Evolutionary conservation across 2,797 vertebrate genomes (phyloP).

Genomic region (Melanitta fusca): DNA sequence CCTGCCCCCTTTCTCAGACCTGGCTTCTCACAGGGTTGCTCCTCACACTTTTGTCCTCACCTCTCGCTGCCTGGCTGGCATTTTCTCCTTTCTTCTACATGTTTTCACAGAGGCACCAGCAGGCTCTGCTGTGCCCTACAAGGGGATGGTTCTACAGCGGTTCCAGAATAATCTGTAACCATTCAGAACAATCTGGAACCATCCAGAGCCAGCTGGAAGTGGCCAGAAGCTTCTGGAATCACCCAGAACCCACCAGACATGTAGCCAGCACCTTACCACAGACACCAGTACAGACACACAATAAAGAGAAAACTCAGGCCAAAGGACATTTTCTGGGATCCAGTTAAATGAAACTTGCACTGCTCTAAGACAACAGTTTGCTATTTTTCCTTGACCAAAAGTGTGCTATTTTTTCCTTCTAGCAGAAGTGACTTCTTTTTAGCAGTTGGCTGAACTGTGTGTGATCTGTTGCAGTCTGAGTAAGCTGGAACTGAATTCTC

Average conservation of each 20-base stretch:
- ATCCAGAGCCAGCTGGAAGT: background rate
- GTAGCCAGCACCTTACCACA: accelerated
- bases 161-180: background rate
- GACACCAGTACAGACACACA: accelerated
- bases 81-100: accelerated
- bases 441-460: background rate
- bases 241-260: background rate
- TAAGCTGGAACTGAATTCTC: background rate
- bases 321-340: background rate
- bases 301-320: accelerated
- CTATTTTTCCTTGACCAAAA: background rate
- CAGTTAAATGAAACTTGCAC: accelerated
- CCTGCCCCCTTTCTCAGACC: background rate
- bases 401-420: accelerated
- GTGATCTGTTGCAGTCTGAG: background rate
- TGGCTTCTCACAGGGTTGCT: accelerated
- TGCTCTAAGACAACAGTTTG: accelerated
- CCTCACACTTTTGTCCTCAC: background rate
- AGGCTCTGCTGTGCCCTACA: background rate
- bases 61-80: accelerated
- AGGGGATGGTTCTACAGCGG: too few relatives aligned
- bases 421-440: background rate
- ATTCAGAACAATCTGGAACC: too few relatives aligned
- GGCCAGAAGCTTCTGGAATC: too few relatives aligned
- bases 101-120: accelerated